A percentile compares a stretch with the other conserved stretches of the same genome.
Conservation (phyloP, 2,797 vertebrate genomes). For the Paramormyrops hopkinsi region DNA sequence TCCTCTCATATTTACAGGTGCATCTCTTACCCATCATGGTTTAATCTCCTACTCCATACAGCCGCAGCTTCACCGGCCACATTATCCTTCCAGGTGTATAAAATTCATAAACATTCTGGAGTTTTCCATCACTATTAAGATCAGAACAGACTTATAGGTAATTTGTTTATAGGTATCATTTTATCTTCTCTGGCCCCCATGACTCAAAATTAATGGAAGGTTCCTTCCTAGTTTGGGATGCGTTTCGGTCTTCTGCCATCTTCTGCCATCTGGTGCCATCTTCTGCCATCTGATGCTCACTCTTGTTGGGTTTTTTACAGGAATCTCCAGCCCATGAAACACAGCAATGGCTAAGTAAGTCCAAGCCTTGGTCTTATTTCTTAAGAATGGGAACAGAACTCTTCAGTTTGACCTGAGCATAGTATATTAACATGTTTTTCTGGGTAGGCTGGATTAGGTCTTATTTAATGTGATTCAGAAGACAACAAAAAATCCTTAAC, state of each 20-base stretch:
- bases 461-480: neutral
- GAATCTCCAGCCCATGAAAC: constrained; percentile 27
- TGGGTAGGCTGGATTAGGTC: constrained; percentile 24
- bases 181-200: neutral
- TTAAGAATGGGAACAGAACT: neutral
- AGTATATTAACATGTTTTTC: constrained; percentile 28
- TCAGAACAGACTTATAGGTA: neutral
- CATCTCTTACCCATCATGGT: constrained; percentile 14
- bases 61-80: neutral
- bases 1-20: constrained; percentile 11
- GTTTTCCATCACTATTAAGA: constrained; percentile 14
- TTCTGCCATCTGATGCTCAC: neutral
- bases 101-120: neutral
- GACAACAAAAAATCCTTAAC: constrained; percentile 6
- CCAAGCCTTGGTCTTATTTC: neutral
- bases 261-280: neutral
- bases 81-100: neutral
- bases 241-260: neutral
- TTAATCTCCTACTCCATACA: neutral
- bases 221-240: neutral
- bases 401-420: constrained; percentile 15
- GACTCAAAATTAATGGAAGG: neutral
- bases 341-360: constrained; percentile 64
- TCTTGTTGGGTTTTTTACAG: constrained; percentile 40
- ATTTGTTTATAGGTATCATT: neutral